Evolutionary conservation across 2,888 invertebrate species (phyloP).

Genomic region (Callimorpha dominula): DNA sequence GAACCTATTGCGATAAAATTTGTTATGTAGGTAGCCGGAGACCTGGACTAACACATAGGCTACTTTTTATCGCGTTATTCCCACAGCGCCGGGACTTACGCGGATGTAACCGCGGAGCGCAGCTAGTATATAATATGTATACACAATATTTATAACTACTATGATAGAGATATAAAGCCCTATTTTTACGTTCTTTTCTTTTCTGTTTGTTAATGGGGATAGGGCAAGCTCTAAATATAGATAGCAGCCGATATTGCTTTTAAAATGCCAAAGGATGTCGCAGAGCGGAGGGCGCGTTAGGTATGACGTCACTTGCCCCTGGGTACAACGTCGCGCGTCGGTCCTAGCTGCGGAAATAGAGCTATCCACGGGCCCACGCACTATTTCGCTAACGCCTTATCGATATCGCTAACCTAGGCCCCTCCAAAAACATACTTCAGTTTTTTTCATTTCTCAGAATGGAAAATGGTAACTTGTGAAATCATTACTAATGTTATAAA

Average conservation of each 20-base stretch:
- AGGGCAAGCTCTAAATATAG: conserved; percentile 34
- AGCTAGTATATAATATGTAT: no score
- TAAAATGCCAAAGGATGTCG: conserved; percentile 42
- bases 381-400: conserved; percentile 59
- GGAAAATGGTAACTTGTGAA: not conserved
- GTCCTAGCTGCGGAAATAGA: conserved; percentile 62
- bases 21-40: no score
- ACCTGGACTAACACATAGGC: no score
- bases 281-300: conserved; percentile 30
- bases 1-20: no score
- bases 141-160: not conserved
- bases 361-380: conserved; percentile 56
- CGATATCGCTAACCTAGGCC: conserved; percentile 31
- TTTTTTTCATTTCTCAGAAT: conserved; percentile 16
- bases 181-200: not conserved
- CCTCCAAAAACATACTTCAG: conserved; percentile 29
- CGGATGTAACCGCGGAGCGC: no score
- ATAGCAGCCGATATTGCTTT: conserved; percentile 30
- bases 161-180: not conserved
- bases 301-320: conserved; percentile 48
- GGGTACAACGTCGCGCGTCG: conserved; percentile 39
- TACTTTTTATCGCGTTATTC: no score
- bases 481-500: not conserved
- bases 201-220: conserved; percentile 1
- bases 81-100: no score